Base-by-base conservation (phyloP, 2,888 invertebrate genomes). In the Aricia artaxerxes region DNA sequence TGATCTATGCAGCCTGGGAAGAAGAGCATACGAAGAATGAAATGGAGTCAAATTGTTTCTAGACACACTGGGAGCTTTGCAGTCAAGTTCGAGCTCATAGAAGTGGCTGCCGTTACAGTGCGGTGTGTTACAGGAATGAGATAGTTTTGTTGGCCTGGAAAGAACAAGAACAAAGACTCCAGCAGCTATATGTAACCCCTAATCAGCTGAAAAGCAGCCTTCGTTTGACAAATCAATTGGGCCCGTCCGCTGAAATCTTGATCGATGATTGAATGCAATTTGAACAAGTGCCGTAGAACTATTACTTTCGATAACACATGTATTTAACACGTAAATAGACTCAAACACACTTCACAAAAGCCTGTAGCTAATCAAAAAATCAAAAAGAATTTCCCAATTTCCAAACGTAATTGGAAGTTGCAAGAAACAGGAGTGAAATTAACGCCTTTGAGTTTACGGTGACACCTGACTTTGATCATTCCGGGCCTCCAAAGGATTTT, bases 401-500 rank as follows among this genome's bases (percentile, higher is more conserved):
- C 76, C 13, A 57, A 57, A 53, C 35, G 76, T 76, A 80, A 80
- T 77, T 79, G 79, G 64, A 64, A 60, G 77, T 49, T 64, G 75
- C 72, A 78, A 78, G 73, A 75, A 78, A 78, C 76, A 78, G 78
- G 77, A 81, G 79, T 79, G 78, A 91, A 92, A 93, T 93, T 91
- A 92, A 89, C 91, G 87, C 91, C 88, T 91, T 87, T 90, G 89
- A 89, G 91, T 87, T 87, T 84, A 86, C 86, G 88, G 88, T 88
- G 90, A 89, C 91, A 89, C 87, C 86, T 84, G 83, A 86, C 93
- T 93, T 93, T 93, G 93, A 93, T 93, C 93, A 89, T 83, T 87
- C 88, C 87, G 88, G 86, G 88, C 89, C 88, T 86, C 87, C 88
- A 89, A 92, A 91, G 91, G 92, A 93, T 93, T 92, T 93, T 93